Base-by-base conservation (phyloP, 2,113 vertebrate genomes). In the Mobula birostris region DNA sequence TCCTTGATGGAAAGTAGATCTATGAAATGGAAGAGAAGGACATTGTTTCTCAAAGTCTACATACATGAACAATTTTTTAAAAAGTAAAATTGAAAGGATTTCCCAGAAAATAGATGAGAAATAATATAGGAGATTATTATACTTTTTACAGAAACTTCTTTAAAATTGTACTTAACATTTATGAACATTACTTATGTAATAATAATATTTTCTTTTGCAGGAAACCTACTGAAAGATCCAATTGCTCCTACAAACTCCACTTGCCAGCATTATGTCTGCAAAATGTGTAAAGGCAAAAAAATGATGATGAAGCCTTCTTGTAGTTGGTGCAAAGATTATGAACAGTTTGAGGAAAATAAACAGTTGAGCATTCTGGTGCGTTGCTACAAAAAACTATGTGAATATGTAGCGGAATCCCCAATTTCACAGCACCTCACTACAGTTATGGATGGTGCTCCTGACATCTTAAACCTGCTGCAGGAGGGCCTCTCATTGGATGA, bases 211-310 rank as follows among this genome's bases (percentile, higher is more conserved):
- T 95, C 94, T 94, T 14, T 95, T 58, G 32, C 94, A 99, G 99
- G 98, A 96, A 98, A 99, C 96, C 96, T 99, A 95, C 98, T 99
- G 27, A 98, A 98, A 96, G 98, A 99, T 96, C 98, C 99, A 27
- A 97, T 99, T 94, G 98, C 98, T 96, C 98, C 98, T 7, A 97
- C 97, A 95, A 98, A 98, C 95, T 97, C 98, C 94, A 98, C 98
- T 72, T 99, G 99, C 96, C 98, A 98, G 96, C 99, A 99, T 96
- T 98, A 98, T 96, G 98, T 99, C 95, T 99, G 99, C 97, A 97
- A 97, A 96, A 96, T 96, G 93, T 99, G 99, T 95, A 99, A 98
- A 97, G 99, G 98, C 95, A 98, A 98, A 96, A 98, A 98, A 97
- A 98, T 98, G 98, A 97, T 97, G 97, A 97, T 98, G 97, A 98